Evolutionary conservation across 2,113 vertebrate species (phyloP).

Genomic region (Excalfactoria chinensis): DNA sequence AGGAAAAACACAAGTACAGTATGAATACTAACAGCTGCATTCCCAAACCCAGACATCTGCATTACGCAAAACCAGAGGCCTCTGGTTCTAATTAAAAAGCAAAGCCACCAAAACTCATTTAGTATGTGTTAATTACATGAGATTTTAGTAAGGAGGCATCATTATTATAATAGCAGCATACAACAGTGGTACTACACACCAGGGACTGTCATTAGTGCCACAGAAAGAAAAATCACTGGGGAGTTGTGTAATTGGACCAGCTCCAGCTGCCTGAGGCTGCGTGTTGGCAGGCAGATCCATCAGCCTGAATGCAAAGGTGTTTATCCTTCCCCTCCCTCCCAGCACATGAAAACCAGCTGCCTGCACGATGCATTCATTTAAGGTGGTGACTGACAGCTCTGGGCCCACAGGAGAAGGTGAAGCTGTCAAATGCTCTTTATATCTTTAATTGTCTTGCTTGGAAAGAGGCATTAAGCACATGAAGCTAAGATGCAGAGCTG

Average conservation of each 20-base stretch:
- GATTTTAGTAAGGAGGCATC: conserved; percentile 51
- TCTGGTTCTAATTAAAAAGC: conserved; percentile 57
- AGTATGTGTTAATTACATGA: conserved; percentile 53
- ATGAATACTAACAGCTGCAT: conserved; percentile 10
- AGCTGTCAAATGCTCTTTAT: background rate
- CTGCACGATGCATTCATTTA: conserved; percentile 22
- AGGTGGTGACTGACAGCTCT: background rate
- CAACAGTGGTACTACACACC: background rate
- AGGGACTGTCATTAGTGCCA: conserved; percentile 45
- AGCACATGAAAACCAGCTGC: conserved; percentile 17
- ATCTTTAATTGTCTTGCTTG: background rate
- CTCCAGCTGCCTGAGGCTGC: conserved; percentile 17
- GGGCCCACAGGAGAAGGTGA: background rate
- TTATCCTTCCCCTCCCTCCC: conserved; percentile 17
- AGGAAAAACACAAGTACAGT: background rate
- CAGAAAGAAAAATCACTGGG: conserved; percentile 14
- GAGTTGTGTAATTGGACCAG: conserved; percentile 37
- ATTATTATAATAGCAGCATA: conserved; percentile 16
- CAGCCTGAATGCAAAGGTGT: conserved; percentile 20
- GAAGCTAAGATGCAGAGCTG: background rate
- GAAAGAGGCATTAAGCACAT: background rate
- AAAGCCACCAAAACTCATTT: conserved; percentile 58
- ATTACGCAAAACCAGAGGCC: conserved; percentile 15
- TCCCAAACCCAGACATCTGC: conserved; percentile 11
- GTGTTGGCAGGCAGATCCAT: conserved; percentile 44